Evolutionary conservation across 2,888 invertebrate species (phyloP).

Genomic region (Lochmaea crataegi): DNA sequence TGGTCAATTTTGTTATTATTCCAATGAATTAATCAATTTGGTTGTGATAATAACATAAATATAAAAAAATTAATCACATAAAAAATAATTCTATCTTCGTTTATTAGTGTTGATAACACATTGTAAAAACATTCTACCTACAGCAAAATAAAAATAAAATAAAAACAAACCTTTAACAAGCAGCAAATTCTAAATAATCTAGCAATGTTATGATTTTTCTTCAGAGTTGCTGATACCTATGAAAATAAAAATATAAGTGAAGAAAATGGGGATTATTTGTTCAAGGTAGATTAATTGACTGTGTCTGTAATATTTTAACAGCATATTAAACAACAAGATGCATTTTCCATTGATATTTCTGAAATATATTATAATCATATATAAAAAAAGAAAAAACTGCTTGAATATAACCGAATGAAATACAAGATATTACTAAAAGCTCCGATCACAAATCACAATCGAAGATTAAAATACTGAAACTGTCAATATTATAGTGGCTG

Average conservation of each 20-base stretch:
- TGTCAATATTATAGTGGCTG: too few species aligned
- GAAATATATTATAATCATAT: too few species aligned
- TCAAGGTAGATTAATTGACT: not conserved
- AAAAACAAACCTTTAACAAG: slow-evolving; percentile 63
- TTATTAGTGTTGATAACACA: slow-evolving; percentile 7
- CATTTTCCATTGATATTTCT: slow-evolving; percentile 8
- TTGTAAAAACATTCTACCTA: not conserved
- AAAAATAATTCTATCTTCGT: too few species aligned
- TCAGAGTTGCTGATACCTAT: slow-evolving; percentile 62
- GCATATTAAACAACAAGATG: slow-evolving; percentile 38
- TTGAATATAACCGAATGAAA: too few species aligned
- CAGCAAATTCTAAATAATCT: slow-evolving; percentile 49
- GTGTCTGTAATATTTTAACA: not conserved
- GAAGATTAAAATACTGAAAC: too few species aligned
- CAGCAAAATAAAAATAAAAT: slow-evolving; percentile 41
- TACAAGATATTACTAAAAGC: too few species aligned
- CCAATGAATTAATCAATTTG: too few species aligned
- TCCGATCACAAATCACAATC: too few species aligned
- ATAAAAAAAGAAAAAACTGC: too few species aligned
- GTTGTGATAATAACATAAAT: too few species aligned
- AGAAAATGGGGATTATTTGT: slow-evolving; percentile 17
- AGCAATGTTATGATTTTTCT: slow-evolving; percentile 58
- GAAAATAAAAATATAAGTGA: slow-evolving; percentile 52
- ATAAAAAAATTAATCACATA: too few species aligned
- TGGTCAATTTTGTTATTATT: too few species aligned